These are phyloP conservation scores for Eulithis prunata DNA, from an alignment of 2,888 invertebrate species.

Conservation along the genomic window DNA sequence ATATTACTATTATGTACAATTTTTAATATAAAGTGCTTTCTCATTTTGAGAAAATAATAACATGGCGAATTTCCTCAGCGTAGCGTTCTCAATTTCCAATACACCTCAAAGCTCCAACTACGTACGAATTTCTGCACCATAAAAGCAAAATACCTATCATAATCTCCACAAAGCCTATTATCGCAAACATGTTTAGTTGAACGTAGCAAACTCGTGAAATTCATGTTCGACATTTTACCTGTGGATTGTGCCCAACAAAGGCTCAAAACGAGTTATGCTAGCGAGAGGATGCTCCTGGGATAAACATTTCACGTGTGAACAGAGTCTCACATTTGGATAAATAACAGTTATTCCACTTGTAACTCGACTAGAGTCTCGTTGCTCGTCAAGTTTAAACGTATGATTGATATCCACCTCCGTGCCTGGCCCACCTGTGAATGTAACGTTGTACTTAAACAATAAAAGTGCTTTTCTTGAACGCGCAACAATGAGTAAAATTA, in stretches of 20 bases:
- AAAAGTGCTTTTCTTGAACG: constrained; percentile 45
- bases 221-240: constrained; percentile 62
- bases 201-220: constrained; percentile 52
- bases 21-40: too few relatives aligned
- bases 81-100: background rate
- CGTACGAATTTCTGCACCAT: background rate
- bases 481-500: constrained; percentile 57
- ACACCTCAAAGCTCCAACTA: background rate
- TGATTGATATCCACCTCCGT: constrained; percentile 56
- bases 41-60: too few relatives aligned
- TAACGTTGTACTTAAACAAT: constrained; percentile 45
- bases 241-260: constrained; percentile 62
- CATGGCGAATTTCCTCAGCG: too few relatives aligned
- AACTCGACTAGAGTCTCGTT: constrained; percentile 48
- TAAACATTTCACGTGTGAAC: constrained; percentile 57
- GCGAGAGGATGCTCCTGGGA: constrained; percentile 51
- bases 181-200: constrained; percentile 39
- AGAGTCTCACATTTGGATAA: constrained; percentile 49
- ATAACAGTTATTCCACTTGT: constrained; percentile 45
- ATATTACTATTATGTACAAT: too few relatives aligned
- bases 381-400: constrained; percentile 48
- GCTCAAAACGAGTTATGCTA: constrained; percentile 61
- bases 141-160: background rate
- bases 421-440: constrained; percentile 44
- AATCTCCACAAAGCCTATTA: constrained; percentile 54